Base-by-base conservation (phyloP, 2,797 vertebrate species). In the Chiloscyllium punctatum region DNA sequence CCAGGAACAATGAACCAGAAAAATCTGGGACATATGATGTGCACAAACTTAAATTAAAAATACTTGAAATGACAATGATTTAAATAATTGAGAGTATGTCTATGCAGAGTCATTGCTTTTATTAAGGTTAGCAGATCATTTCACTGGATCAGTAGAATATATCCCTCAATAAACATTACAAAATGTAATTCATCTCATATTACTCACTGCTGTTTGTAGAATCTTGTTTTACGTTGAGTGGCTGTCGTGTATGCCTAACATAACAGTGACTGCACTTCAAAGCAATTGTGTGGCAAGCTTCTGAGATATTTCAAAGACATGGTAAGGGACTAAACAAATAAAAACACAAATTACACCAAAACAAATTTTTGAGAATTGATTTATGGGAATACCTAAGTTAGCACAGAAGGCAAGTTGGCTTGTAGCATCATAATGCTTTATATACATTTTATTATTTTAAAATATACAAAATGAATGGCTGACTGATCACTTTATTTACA, bases 121-220 rank as follows among this genome's bases (percentile, higher is more conserved):
- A 68, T 74, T 94, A 94, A 92, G 37, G 69, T 21, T 16, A 48
- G 33, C 68, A 74, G n/a, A 25, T 4, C 33, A 92, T 92, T 92
- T 92, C 62, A 92, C 92, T 68, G 66, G 25, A 69, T 42, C 33
- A 23, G n/a, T 66, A 92, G 66, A 7, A 92, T 0, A 23, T 92
- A 37, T 92, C n/a, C 42, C n/a, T 69, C 66, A 42, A 42, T 66
- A 69, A 42, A 37, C 21, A 92, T 21, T 23, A 69, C 37, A 92
- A 25, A 68, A 69, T 92, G 42, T 69, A n/a, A 79, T 37, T 15
- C 74, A 79, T 15, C 74, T 79, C 74, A 79, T 79, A 16, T 16
- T n/a, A 79, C n/a, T 79, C 90, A 92, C 42, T 92, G 90, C 62
- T 69, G n/a, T 69, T 92, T 42, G 62, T 92, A n/a, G 66, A 68